Percentiles rank a stretch among this genome's conserved stretches.
These are phyloP conservation scores for Eurystomus glaucurus DNA, from an alignment of 2,797 vertebrate species.

Conservation along the genomic window DNA sequence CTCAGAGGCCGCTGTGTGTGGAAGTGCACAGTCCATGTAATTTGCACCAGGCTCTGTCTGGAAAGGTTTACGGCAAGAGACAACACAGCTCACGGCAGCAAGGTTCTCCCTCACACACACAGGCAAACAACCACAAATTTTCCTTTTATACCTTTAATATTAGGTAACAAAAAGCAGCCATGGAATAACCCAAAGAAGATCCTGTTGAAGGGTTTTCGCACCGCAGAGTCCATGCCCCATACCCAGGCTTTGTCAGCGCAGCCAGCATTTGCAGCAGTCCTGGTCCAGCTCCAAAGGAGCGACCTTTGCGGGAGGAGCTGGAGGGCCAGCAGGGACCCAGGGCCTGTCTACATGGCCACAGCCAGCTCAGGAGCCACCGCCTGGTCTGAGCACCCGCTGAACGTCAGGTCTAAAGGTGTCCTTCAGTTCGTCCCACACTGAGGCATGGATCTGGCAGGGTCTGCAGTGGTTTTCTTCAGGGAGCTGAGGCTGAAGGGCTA, in stretches of 20 bases:
- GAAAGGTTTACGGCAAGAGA: background rate
- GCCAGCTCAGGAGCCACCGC: background rate
- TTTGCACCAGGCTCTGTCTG: background rate
- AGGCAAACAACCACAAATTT: rapidly evolving
- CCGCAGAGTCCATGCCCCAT: background rate
- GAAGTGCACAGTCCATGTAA: background rate
- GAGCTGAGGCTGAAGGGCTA: background rate
- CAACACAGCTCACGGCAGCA: background rate
- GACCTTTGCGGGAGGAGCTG: background rate
- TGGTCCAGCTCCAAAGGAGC: background rate
- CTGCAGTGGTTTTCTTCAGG: background rate
- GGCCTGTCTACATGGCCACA: background rate
- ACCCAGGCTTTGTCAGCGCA: background rate
- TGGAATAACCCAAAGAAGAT: background rate
- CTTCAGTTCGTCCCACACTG: background rate
- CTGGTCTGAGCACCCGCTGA: background rate
- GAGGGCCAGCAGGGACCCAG: background rate
- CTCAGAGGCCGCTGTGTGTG: background rate
- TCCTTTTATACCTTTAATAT: background rate
- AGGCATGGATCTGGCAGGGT: background rate
- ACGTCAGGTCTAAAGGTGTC: background rate
- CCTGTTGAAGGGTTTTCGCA: background rate
- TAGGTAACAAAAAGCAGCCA: background rate
- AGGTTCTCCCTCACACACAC: background rate
- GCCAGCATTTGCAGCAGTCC: background rate